These are phyloP conservation scores for Myoxocephalus aenaeus DNA, from an alignment of 2,797 vertebrate species.

Conservation along the genomic window DNA sequence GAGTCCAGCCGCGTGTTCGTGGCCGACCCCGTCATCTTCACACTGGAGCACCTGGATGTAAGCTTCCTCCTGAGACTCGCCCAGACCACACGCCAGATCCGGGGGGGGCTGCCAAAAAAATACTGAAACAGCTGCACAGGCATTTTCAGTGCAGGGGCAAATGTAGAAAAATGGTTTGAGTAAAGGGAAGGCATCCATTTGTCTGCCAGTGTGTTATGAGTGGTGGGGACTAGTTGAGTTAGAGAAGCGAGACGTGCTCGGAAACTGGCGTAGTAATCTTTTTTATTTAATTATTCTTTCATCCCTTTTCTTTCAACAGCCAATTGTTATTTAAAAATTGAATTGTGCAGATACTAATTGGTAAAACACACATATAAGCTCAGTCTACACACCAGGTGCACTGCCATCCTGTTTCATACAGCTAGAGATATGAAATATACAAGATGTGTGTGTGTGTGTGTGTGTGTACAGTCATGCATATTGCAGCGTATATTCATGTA, in stretches of 20 bases:
- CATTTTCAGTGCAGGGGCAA: constrained; percentile 28
- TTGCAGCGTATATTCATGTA: constrained; percentile 37
- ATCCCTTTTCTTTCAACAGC: neutral
- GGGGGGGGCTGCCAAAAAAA: constrained; percentile 19
- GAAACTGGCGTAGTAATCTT: constrained; percentile 14
- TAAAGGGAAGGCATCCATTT: constrained; percentile 15
- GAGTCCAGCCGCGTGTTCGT: constrained; percentile 98
- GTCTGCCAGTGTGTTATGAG: neutral
- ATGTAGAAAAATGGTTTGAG: neutral
- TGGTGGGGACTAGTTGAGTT: neutral
- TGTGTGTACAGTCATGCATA: constrained; percentile 55
- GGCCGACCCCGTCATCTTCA: constrained; percentile 95
- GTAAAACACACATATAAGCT: neutral
- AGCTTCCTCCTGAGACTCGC: constrained; percentile 76
- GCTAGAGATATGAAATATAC: constrained; percentile 32
- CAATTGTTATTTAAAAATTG: neutral
- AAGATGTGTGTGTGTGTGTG: constrained; percentile 34
- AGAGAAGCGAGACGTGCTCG: neutral
- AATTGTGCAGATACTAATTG: neutral
- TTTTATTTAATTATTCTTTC: constrained; percentile 7
- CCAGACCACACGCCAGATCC: constrained; percentile 19
- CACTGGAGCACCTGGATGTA: constrained; percentile 96
- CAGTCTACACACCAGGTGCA: neutral
- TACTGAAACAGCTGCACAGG: constrained; percentile 28
- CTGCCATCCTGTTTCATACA: neutral